Evolutionary conservation across 2,797 vertebrate species (phyloP).

Genomic region (Pterois miles): DNA sequence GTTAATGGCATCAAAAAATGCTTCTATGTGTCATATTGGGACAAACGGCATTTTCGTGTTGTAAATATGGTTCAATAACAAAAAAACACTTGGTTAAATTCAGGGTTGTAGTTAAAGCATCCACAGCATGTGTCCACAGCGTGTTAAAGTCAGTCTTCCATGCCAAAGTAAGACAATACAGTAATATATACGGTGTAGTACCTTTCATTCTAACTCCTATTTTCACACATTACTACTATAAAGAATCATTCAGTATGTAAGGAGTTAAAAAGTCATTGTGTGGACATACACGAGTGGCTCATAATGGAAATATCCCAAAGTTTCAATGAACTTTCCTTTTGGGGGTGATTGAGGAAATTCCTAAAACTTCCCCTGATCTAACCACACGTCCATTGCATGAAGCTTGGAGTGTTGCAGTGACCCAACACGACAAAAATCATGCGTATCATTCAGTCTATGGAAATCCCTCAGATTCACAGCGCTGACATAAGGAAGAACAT

Average conservation of each 20-base stretch:
- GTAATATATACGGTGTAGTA: constrained; percentile 49
- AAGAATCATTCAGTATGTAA: constrained; percentile 50
- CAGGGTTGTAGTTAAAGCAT: neutral
- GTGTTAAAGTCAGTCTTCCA: constrained; percentile 50
- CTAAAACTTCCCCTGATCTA: neutral
- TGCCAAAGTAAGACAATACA: constrained; percentile 59
- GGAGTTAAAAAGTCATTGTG: constrained; percentile 57
- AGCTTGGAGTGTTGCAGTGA: constrained; percentile 18
- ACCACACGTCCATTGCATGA: constrained; percentile 6
- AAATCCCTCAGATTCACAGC: constrained; percentile 18
- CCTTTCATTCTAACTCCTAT: constrained; percentile 54
- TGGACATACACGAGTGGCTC: constrained; percentile 45
- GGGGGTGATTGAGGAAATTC: neutral
- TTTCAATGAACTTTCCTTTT: constrained; percentile 32
- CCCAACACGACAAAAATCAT: constrained; percentile 7
- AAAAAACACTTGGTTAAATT: no score
- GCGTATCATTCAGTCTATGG: neutral
- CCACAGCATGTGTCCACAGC: neutral
- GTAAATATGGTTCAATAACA: no score
- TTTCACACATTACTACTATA: constrained; percentile 71
- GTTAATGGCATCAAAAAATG: neutral
- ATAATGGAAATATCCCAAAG: constrained; percentile 53
- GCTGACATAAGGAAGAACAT: constrained; percentile 18
- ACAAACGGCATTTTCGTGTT: neutral
- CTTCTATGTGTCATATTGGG: neutral